Base-by-base conservation (phyloP, 2,888 invertebrate species). In the Blera fallax region DNA sequence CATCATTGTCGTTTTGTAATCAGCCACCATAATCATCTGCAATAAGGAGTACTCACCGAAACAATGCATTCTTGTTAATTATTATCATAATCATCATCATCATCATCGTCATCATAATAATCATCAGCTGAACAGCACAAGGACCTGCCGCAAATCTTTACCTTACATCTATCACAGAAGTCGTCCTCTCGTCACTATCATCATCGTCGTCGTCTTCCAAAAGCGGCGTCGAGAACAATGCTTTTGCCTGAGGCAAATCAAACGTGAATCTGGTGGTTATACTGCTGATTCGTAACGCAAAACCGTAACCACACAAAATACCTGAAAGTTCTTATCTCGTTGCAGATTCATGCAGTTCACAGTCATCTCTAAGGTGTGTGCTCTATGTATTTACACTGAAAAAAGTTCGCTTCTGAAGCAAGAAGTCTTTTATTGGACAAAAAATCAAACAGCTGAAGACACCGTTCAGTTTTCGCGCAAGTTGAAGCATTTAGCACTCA, bases 121-220 rank as follows among this genome's bases (percentile, higher is more conserved):
- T 40, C 79, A 72, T 76, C 50, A 72, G 69, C n/a, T 76, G 52
- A 72, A 64, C 62, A 69, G 69, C 62, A 84, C 67, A 84, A 84
- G 83, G 79, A 72, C 85, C 76, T 76, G 85, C 76, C 76, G 81
- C 81, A 85, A 85, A 76, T 85, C 80, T 76, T 84, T 80, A 76
- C 84, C 84, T 85, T 76, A 76, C 80, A 85, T 85, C 80, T 85
- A 85, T 85, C 85, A 85, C 45, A 76, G 58, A 81, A 85, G 85
- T 85, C 81, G 60, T 85, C 80, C 85, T 81, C 81, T 85, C 74
- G 81, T 81, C 85, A 85, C 85, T 81, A 81, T 81, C 85, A 76
- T 76, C 81, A 72, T 85, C 72, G 78, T 76, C 80, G 64, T 84
- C 72, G 72, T 84, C 84, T 80, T 85, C 80, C 70, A 80, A 81